Evolutionary conservation across 2,113 vertebrate genomes (phyloP).

Genomic region (Platichthys flesus): DNA sequence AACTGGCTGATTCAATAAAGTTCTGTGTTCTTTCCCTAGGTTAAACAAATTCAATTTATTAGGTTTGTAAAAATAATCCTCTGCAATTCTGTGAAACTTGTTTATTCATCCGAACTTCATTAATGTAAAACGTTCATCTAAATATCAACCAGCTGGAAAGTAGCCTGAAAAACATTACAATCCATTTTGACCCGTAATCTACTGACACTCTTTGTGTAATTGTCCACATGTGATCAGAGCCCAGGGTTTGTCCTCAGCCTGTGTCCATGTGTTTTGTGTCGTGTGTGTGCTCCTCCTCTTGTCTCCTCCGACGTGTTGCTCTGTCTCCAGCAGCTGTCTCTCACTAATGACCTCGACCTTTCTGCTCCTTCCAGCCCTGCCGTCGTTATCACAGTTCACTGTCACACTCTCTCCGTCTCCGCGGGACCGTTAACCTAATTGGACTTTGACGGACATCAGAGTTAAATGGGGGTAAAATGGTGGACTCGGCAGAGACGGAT

Average conservation of each 20-base stretch:
- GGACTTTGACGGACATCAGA: constrained; percentile 27
- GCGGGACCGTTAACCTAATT: constrained; percentile 46
- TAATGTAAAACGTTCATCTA: background rate
- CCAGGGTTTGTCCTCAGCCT: background rate
- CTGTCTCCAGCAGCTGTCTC: constrained; percentile 68
- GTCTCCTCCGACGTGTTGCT: constrained; percentile 45
- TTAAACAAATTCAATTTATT: too few species aligned
- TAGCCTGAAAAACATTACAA: too few species aligned
- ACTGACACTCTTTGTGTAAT: background rate
- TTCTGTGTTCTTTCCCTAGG: too few species aligned
- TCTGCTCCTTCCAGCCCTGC: constrained; percentile 46
- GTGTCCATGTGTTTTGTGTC: background rate
- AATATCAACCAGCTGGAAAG: too few species aligned
- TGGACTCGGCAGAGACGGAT: background rate
- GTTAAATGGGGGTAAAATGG: constrained; percentile 38
- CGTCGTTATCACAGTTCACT: constrained; percentile 53
- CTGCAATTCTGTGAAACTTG: too few species aligned
- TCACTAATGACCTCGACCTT: constrained; percentile 61
- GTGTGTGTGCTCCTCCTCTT: constrained; percentile 8
- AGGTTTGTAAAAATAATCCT: too few species aligned
- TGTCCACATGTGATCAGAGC: background rate
- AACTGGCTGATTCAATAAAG: too few species aligned
- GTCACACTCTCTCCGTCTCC: constrained; percentile 38
- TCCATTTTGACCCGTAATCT: background rate
- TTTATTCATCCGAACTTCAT: too few species aligned